Evolutionary conservation across 1,140 invertebrate genomes (phyloP).

Genomic region (Cotesia vestalis): DNA sequence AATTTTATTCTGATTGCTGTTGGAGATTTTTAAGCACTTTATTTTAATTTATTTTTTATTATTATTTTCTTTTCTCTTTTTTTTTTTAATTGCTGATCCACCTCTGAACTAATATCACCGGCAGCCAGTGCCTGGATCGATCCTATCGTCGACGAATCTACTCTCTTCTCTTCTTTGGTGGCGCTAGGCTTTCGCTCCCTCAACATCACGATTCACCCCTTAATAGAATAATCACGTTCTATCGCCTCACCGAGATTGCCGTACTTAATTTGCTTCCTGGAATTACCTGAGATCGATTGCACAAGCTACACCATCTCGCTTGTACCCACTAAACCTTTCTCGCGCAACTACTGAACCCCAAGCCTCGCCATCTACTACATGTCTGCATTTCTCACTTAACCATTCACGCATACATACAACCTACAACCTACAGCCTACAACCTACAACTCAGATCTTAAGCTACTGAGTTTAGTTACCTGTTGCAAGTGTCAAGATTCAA

Average conservation of each 20-base stretch:
- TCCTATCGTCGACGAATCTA: not conserved
- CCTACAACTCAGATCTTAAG: not conserved
- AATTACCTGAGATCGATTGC: conserved; percentile 33
- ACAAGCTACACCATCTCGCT: conserved; percentile 27
- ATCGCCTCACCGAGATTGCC: conserved; percentile 33
- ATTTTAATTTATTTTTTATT: not conserved
- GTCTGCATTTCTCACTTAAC: not conserved
- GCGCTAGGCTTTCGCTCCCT: not conserved
- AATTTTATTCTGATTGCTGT: conserved; percentile 16
- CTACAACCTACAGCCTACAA: not conserved
- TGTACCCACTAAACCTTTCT: conserved; percentile 1
- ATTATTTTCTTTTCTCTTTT: not conserved
- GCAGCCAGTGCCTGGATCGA: conserved; percentile 1
- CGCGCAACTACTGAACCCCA: not conserved
- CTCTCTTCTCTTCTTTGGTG: not conserved
- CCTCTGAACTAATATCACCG: not conserved
- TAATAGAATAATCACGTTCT: conserved; percentile 37
- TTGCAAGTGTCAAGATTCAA: conserved; percentile 13
- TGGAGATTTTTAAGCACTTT: not conserved
- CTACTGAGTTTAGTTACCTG: conserved; percentile 9
- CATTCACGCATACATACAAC: not conserved
- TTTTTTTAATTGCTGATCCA: conserved; percentile 4
- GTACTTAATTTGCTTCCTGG: conserved; percentile 34
- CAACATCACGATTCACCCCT: conserved; percentile 26
- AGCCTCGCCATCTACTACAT: not conserved